Evolutionary conservation across 2,113 vertebrate species (phyloP).

Genomic region (Stegostoma tigrinum): DNA sequence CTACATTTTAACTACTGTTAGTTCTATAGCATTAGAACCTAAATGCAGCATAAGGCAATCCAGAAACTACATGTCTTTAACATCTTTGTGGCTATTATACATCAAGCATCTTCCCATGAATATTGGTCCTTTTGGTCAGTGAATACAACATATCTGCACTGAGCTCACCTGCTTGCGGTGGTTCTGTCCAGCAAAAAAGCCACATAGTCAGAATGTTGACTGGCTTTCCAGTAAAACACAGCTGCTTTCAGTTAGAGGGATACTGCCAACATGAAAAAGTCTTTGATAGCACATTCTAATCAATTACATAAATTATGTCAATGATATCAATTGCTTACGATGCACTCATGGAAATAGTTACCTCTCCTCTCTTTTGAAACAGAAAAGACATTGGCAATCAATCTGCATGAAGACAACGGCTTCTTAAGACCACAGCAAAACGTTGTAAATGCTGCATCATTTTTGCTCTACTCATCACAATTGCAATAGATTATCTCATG

Average conservation of each 20-base stretch:
- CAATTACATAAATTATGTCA: constrained; percentile 27
- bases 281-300: not conserved
- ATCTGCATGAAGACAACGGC: not conserved
- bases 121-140: not conserved
- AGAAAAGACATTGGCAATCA: not conserved
- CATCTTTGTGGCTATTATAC: not conserved
- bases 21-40: not conserved
- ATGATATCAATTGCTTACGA: constrained; percentile 8
- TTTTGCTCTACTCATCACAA: not conserved
- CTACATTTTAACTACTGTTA: not conserved
- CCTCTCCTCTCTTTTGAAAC: not conserved
- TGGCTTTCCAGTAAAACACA: constrained; percentile 1
- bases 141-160: not conserved
- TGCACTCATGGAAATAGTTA: not conserved
- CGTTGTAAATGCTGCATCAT: not conserved
- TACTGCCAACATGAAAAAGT: not conserved
- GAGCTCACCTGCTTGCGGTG: not conserved
- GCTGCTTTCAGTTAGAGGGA: not conserved
- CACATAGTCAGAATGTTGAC: constrained; percentile 2
- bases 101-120: not conserved
- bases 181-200: not conserved
- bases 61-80: not conserved
- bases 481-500: not conserved
- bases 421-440: not conserved
- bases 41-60: not conserved